These are phyloP conservation scores for Heteromyza rotundicornis DNA, from an alignment of 2,888 invertebrate genomes.

Conservation along the genomic window DNA sequence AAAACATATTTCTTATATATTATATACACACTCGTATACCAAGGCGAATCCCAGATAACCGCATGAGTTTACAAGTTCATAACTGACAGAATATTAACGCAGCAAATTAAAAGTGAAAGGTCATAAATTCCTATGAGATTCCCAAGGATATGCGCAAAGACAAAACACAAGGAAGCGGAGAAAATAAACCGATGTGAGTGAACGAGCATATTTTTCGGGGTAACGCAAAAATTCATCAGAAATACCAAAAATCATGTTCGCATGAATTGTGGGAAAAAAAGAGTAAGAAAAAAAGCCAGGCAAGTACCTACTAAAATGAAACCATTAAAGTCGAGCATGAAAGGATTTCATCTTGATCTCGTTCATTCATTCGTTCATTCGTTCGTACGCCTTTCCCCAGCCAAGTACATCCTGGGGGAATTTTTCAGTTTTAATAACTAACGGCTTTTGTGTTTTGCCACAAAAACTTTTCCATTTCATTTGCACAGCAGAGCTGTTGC, in stretches of 20 bases:
- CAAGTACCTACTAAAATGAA: no score
- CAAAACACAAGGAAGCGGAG: no score
- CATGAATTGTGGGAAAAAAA: neutral
- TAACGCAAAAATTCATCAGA: neutral
- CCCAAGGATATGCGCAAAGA: neutral
- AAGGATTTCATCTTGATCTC: no score
- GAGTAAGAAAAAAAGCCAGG: neutral
- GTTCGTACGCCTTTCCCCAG: no score
- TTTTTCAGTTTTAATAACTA: no score
- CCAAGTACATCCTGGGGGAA: no score
- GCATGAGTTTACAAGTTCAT: conserved; percentile 14
- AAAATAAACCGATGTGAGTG: neutral
- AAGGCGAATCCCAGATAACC: neutral
- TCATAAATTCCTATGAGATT: conserved; percentile 33
- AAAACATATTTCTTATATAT: neutral
- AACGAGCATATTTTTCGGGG: no score
- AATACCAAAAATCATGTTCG: neutral
- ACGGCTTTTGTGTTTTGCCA: no score
- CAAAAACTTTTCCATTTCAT: no score
- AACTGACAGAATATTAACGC: conserved; percentile 5
- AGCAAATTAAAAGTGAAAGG: conserved; percentile 38
- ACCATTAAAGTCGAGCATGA: no score
- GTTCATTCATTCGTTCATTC: no score
- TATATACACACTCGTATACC: neutral
- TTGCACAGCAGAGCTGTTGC: no score